Conservation (phyloP, 1,140 invertebrate species). For the Danaus melanippus region DNA sequence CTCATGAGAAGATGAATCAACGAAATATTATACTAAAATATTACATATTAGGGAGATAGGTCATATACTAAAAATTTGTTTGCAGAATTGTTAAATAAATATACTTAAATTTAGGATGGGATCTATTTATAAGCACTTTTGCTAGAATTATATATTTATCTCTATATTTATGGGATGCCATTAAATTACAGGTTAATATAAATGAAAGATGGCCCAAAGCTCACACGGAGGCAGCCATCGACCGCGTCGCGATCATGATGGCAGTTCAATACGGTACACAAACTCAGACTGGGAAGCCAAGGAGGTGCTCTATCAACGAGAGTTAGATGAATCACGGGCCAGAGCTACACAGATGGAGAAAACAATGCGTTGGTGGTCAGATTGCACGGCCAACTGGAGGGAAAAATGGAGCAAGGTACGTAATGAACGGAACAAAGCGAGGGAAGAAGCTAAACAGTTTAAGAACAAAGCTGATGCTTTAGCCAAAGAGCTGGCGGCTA, state of each 20-base stretch:
- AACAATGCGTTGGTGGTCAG: slow-evolving; percentile 98
- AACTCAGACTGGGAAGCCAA: slow-evolving; percentile 65
- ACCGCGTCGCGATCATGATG: slow-evolving; percentile 52
- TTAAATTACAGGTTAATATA: slow-evolving; percentile 15
- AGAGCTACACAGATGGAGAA: slow-evolving; percentile 98
- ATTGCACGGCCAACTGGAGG: slow-evolving; percentile 78
- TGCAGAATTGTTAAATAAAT: no score
- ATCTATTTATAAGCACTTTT: no score
- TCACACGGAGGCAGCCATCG: slow-evolving; percentile 58
- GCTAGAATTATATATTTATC: no score
- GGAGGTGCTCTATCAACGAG: slow-evolving; percentile 76
- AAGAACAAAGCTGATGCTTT: slow-evolving; percentile 84
- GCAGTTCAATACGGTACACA: slow-evolving; percentile 44
- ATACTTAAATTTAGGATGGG: no score
- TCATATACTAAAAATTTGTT: no score
- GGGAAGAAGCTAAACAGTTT: slow-evolving; percentile 88
- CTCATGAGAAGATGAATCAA: no score
- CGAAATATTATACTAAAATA: no score
- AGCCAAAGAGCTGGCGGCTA: slow-evolving; percentile 82
- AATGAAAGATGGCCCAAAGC: slow-evolving; percentile 63
- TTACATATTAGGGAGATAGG: no score
- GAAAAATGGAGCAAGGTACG: slow-evolving; percentile 96
- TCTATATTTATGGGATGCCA: not conserved
- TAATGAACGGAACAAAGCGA: slow-evolving; percentile 85
- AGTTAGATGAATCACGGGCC: slow-evolving; percentile 92